These are phyloP conservation scores for Panonychus citri DNA, from an alignment of 1,140 invertebrate genomes.

Conservation along the genomic window DNA sequence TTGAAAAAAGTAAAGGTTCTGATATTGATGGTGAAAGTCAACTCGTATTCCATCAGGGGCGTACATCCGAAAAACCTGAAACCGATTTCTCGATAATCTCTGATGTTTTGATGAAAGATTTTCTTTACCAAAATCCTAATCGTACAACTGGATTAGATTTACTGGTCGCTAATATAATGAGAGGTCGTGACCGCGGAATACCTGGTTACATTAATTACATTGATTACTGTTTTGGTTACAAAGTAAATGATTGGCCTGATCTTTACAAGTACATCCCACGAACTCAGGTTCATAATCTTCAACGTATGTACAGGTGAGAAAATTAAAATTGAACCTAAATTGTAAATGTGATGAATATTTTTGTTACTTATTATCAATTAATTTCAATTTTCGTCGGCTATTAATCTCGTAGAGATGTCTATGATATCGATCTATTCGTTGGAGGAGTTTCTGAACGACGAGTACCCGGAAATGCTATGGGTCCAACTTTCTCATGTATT, in stretches of 20 bases:
- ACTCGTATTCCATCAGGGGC: too few species aligned
- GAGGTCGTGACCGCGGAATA: slow-evolving; percentile 32
- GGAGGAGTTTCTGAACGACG: slow-evolving; percentile 35
- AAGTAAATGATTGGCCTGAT: slow-evolving; percentile 26
- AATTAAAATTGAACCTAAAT: too few species aligned
- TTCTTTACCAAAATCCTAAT: slow-evolving; percentile 26
- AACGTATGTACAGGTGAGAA: slow-evolving; percentile 5
- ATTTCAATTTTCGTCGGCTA: neutral
- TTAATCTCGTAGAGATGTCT: slow-evolving; percentile 20
- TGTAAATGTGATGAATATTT: too few species aligned
- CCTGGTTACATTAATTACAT: slow-evolving; percentile 27
- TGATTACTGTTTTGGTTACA: slow-evolving; percentile 50
- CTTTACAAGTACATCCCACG: slow-evolving; percentile 15
- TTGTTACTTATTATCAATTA: too few species aligned
- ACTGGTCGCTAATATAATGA: slow-evolving; percentile 18
- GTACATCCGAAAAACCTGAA: too few species aligned
- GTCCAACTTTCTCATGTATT: slow-evolving; percentile 86
- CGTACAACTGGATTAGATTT: slow-evolving; percentile 14
- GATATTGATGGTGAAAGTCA: too few species aligned
- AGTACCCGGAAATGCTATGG: slow-evolving; percentile 44
- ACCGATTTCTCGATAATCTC: slow-evolving; percentile 31
- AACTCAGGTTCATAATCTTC: neutral
- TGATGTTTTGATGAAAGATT: slow-evolving; percentile 42
- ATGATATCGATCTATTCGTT: slow-evolving; percentile 39
- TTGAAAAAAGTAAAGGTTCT: too few species aligned